These are phyloP conservation scores for Halcyon chelicuti DNA, from an alignment of 2,797 vertebrate species.

Conservation along the genomic window DNA sequence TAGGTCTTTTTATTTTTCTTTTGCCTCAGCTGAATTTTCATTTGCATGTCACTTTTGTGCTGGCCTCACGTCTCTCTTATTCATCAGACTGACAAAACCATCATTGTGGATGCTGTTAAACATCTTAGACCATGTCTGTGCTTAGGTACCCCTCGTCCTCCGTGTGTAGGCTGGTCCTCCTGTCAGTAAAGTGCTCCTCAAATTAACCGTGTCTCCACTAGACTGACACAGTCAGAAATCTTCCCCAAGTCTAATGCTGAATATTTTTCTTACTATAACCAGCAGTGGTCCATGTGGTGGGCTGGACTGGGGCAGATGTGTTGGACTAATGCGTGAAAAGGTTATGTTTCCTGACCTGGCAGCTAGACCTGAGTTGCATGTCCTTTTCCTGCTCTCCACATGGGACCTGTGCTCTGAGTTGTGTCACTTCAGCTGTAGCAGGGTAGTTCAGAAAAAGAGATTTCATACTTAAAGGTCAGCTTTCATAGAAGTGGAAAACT, in stretches of 20 bases:
- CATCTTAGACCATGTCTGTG: fast-evolving
- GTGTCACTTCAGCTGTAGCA: not conserved
- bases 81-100: not conserved
- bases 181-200: not conserved
- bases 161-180: not conserved
- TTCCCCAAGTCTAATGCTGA: fast-evolving
- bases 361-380: not conserved
- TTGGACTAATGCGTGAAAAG: not conserved
- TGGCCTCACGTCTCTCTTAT: not conserved
- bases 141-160: not conserved
- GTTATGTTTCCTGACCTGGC: not conserved
- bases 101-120: not conserved
- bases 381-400: not conserved
- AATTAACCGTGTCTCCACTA: fast-evolving
- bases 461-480: not conserved
- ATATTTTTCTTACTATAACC: not conserved
- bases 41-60: not conserved
- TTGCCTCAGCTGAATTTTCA: not conserved
- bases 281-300: not conserved
- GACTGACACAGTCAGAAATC: not conserved
- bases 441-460: not conserved
- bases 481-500: not conserved
- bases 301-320: not conserved
- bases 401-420: fast-evolving
- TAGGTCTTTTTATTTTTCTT: not conserved